A percentile compares a stretch with the other conserved stretches of the same genome.
These are phyloP conservation scores for Archilochus colubris DNA, from an alignment of 2,113 vertebrate genomes.

Conservation along the genomic window DNA sequence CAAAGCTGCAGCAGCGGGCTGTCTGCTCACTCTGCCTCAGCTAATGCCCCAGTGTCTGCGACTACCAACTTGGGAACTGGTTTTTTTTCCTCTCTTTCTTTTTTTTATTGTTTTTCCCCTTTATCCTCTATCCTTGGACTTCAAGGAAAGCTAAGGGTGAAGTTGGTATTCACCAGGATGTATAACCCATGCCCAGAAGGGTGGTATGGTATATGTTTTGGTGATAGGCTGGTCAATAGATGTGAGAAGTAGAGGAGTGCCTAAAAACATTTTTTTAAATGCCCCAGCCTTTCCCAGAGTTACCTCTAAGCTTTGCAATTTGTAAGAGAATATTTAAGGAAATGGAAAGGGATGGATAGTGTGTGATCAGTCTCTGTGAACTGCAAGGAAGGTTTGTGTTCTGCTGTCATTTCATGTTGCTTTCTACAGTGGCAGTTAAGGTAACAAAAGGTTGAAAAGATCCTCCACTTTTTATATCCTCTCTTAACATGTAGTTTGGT, in stretches of 20 bases:
- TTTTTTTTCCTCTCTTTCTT: not conserved
- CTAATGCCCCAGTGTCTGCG: not conserved
- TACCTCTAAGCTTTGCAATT: not conserved
- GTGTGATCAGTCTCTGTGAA: not conserved
- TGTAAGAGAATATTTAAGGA: not conserved
- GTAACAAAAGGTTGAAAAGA: not conserved
- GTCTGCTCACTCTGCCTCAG: not conserved
- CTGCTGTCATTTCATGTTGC: accelerated
- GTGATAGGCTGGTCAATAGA: not conserved
- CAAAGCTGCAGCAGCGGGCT: constrained; percentile 28
- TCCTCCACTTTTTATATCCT: not conserved
- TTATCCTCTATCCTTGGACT: not conserved
- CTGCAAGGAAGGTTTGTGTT: not conserved
- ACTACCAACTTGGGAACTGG: not conserved
- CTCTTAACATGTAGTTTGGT: not conserved
- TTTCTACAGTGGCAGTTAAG: not conserved
- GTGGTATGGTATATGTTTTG: not conserved
- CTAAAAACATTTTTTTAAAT: not conserved
- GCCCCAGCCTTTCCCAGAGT: not conserved
- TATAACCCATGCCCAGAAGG: not conserved
- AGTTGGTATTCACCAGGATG: not conserved
- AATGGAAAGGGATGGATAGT: accelerated
- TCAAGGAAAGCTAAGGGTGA: not conserved
- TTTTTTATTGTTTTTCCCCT: not conserved
- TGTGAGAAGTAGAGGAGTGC: not conserved